Evolutionary conservation across 2,888 invertebrate species (phyloP).

Genomic region (Macaria notata): DNA sequence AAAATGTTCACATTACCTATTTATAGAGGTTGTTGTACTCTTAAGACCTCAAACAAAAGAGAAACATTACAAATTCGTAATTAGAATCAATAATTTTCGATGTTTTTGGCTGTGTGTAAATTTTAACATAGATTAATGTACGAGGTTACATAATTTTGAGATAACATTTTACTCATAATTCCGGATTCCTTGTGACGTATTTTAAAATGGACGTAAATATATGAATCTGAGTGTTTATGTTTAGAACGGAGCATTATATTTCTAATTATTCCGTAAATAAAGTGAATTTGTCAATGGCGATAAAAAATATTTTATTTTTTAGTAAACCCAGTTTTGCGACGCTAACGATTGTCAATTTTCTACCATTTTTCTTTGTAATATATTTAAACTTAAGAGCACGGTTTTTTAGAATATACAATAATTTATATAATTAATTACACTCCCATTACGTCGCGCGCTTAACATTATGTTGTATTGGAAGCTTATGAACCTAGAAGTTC

Average conservation of each 20-base stretch:
- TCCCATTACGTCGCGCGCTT: constrained; percentile 16
- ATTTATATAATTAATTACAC: neutral
- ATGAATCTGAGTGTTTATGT: constrained; percentile 72
- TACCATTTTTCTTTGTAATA: constrained; percentile 75
- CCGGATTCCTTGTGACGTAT: constrained; percentile 63
- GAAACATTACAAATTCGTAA: constrained; percentile 57
- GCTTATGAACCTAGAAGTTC: too few relatives aligned
- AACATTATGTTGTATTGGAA: neutral
- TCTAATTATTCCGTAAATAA: constrained; percentile 74
- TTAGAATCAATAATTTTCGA: constrained; percentile 75
- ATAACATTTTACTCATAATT: constrained; percentile 67
- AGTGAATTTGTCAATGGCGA: constrained; percentile 71
- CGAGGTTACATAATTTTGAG: constrained; percentile 73
- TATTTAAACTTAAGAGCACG: constrained; percentile 10
- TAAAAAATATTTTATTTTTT: constrained; percentile 51
- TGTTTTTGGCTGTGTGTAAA: constrained; percentile 81
- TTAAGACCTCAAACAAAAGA: constrained; percentile 58
- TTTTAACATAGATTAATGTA: constrained; percentile 67
- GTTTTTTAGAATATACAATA: neutral
- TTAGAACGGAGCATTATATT: constrained; percentile 73
- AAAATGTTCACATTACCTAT: constrained; percentile 82
- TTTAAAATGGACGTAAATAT: constrained; percentile 57
- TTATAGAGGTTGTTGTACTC: constrained; percentile 57
- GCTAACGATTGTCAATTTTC: constrained; percentile 57
- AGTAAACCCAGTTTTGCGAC: constrained; percentile 60